Evolutionary conservation across 2,797 vertebrate genomes (phyloP).

Genomic region (Sylvilagus floridanus): DNA sequence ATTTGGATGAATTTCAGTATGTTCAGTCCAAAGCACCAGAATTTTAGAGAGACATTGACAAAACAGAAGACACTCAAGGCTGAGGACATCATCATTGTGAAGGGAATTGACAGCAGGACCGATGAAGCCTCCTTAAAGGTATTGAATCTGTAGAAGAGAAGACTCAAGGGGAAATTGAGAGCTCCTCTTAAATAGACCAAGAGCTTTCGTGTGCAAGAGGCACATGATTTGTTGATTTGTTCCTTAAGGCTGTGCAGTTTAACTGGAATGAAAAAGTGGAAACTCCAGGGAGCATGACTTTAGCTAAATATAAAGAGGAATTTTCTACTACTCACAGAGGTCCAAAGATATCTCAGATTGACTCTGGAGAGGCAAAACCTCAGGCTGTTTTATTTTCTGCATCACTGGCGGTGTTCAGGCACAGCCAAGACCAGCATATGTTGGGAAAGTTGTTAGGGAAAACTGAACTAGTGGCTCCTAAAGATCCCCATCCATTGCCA

Average conservation of each 20-base stretch:
- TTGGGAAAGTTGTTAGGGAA: not conserved
- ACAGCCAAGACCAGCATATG: fast-evolving
- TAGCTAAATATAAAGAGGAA: constrained; percentile 50
- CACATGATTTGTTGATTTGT: constrained; percentile 70
- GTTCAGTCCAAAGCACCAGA: not conserved
- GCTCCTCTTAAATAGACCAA: constrained; percentile 34
- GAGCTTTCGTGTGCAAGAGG: constrained; percentile 29
- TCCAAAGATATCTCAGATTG: not conserved
- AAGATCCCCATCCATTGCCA: not conserved
- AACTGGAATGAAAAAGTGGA: constrained; percentile 34
- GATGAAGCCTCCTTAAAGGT: constrained; percentile 50
- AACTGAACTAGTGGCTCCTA: not conserved
- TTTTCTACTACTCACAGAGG: not conserved
- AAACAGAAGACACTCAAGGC: not conserved
- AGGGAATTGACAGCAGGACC: not conserved
- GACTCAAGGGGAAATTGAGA: constrained; percentile 46
- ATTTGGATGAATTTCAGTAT: not conserved
- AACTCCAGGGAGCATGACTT: constrained; percentile 40
- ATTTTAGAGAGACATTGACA: constrained; percentile 50
- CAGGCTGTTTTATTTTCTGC: not conserved
- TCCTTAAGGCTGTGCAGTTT: constrained; percentile 12
- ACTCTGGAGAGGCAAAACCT: not conserved
- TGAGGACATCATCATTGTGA: not conserved
- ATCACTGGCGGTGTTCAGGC: not conserved
- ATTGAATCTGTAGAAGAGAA: constrained; percentile 44